Conservation (phyloP, 2,888 invertebrate species). For the Agrotis exclamationis region DNA sequence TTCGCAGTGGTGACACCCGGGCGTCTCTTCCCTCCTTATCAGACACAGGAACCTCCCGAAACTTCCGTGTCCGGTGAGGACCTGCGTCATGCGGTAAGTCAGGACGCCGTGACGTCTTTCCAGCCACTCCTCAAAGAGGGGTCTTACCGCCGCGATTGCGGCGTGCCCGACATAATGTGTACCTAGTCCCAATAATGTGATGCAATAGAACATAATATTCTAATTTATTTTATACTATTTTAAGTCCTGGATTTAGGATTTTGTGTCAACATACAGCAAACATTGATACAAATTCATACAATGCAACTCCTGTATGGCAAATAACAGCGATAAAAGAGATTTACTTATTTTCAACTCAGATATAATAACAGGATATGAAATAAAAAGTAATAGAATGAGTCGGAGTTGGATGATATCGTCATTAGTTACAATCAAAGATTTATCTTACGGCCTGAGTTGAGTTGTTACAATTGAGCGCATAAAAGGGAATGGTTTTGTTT, state of each 20-base stretch:
- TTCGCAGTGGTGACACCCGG: no score
- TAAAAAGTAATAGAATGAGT: conserved; percentile 59
- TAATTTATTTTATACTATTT: not conserved
- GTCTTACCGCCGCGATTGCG: no score
- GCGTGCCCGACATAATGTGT: no score
- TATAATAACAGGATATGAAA: conserved; percentile 61
- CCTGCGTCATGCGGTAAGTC: no score
- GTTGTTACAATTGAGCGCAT: conserved; percentile 59
- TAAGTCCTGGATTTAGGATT: not conserved
- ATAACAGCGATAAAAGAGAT: conserved; percentile 34
- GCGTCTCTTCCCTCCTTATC: no score
- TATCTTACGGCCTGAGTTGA: conserved; percentile 56
- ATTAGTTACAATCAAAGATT: conserved; percentile 67
- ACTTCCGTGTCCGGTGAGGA: no score
- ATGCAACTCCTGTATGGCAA: conserved; percentile 15
- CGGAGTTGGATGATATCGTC: conserved; percentile 52
- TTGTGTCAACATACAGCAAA: not conserved
- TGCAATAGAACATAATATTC: not conserved
- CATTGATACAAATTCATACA: not conserved
- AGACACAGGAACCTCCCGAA: no score
- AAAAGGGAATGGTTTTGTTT: conserved; percentile 44
- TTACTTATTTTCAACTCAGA: conserved; percentile 44
- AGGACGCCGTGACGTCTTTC: no score
- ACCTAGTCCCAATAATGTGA: not conserved
- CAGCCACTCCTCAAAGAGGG: no score